These are phyloP conservation scores for Drosophila pectinifera DNA, from an alignment of 1,140 invertebrate genomes.

Conservation along the genomic window DNA sequence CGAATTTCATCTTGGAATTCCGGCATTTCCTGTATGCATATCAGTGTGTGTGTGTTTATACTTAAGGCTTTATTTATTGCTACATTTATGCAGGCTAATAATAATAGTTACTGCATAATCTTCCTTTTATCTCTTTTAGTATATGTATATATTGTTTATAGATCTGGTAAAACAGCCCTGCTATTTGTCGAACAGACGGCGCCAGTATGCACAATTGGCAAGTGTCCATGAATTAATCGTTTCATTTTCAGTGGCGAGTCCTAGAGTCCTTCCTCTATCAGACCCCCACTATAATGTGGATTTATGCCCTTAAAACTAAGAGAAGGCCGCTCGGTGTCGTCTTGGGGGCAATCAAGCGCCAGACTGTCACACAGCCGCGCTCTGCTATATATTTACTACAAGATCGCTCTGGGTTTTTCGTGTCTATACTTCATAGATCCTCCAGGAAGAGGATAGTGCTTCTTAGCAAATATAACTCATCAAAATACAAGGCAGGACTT, in stretches of 20 bases:
- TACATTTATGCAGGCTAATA: conserved; percentile 10
- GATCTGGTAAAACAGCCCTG: conserved; percentile 52
- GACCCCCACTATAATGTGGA: conserved; percentile 12
- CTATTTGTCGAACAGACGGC: conserved; percentile 36
- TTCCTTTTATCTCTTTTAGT: not conserved
- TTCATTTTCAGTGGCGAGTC: conserved; percentile 17
- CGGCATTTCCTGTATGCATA: conserved; percentile 25
- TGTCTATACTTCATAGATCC: not conserved
- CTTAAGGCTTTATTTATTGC: conserved; percentile 13
- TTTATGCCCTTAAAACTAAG: conserved; percentile 24
- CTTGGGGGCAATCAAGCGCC: conserved; percentile 41
- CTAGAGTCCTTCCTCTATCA: conserved; percentile 2
- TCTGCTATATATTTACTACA: conserved; percentile 16
- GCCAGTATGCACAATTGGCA: conserved; percentile 66
- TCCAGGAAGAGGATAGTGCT: too few relatives aligned
- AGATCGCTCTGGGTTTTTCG: not conserved
- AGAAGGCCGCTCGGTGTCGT: conserved; percentile 48
- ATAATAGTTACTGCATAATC: conserved; percentile 19
- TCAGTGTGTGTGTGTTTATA: conserved; percentile 1
- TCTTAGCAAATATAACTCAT: not conserved
- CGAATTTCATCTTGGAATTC: conserved; percentile 40
- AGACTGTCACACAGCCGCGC: conserved; percentile 57
- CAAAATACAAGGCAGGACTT: not conserved
- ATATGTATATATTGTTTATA: conserved; percentile 26
- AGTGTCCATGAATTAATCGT: conserved; percentile 48